Evolutionary conservation across 2,113 vertebrate species (phyloP), one percentile per base, ranked within the genome.

Genomic region (Dasypus novemcinctus): DNA sequence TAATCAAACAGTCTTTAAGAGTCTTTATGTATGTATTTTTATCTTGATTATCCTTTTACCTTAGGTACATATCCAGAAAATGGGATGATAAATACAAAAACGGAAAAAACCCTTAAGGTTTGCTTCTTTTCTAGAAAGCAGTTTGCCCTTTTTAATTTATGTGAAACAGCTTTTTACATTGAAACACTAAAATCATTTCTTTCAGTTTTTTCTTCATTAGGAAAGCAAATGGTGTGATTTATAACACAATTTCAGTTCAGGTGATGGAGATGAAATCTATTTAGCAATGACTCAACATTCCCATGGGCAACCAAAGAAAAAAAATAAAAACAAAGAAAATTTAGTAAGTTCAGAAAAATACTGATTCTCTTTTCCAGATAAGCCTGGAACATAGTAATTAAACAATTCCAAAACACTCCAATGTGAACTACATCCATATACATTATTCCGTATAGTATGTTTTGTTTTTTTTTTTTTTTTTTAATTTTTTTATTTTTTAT

Each of bases 121-220:
- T 63, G 64, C 54, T 93, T 80, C 57, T 74, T 4, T 93, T 82
- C 69, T 96, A 74, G 25, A 92, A 93, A 80, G 72, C 29, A 27
- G 4, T 95, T 87, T 87, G 49, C 7, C 52, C 84, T 82, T 90
- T 85, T 85, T 83, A 38, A 72, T 83, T 78, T 68, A 31, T 61
- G 27, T 49, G 72, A 88, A 93, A 64, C 38, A n/a, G 2, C 12
- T 49, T 31, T 96, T 90, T 33, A 76, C 61, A 38, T 11, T 75
- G 59, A 63, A 87, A 81, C 25, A 41, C 31, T 74, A 61, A 83
- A 14, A 75, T 36, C 14, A n/a, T 18, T 38, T 84, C 20, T 85
- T 78, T 75, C 25, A 14, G 29, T 90, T 87, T 87, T 41, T 15
- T 72, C 21, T 89, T 52, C 36, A 31, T 4, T 81, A 68, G 57